Conservation (phyloP, 2,113 vertebrate genomes). For the Gasterosteus nipponicus region DNA sequence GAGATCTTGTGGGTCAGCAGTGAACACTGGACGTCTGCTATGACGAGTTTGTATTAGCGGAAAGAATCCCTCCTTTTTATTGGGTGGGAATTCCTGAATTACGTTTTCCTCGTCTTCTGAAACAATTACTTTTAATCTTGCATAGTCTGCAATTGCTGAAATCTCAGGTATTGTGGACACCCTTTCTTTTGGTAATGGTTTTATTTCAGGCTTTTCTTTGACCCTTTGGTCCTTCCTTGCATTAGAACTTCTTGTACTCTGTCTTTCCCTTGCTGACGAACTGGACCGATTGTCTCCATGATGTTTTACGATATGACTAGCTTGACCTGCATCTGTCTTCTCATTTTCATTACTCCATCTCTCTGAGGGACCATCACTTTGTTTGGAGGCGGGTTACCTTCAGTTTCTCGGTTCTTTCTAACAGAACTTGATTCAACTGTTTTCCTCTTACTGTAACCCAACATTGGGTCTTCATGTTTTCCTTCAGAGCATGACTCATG, state of each 20-base stretch:
- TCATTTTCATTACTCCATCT: slow-evolving; percentile 27
- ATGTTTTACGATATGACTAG: slow-evolving; percentile 37
- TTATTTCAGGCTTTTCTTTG: slow-evolving; percentile 52
- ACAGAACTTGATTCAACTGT: slow-evolving; percentile 34
- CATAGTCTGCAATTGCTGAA: slow-evolving; percentile 78
- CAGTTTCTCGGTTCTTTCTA: slow-evolving; percentile 32
- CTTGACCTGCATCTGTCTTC: slow-evolving; percentile 29
- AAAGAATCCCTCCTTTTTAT: slow-evolving; percentile 77
- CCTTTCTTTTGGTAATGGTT: slow-evolving; percentile 60
- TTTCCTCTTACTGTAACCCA: slow-evolving; percentile 47
- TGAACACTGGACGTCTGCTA: slow-evolving; percentile 72
- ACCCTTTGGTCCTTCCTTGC: slow-evolving; percentile 2
- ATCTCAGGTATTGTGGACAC: slow-evolving; percentile 69
- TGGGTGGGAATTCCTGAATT: slow-evolving; percentile 69
- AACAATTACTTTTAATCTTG: slow-evolving; percentile 78
- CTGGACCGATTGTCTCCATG: slow-evolving; percentile 20
- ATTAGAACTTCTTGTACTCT: slow-evolving; percentile 24
- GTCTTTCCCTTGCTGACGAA: slow-evolving; percentile 42
- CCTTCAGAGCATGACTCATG: slow-evolving; percentile 26
- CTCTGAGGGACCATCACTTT: slow-evolving; percentile 22
- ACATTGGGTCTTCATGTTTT: slow-evolving; percentile 29
- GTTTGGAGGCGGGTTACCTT: slow-evolving; percentile 48
- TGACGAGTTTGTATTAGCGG: slow-evolving; percentile 72
- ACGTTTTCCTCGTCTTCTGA: slow-evolving; percentile 58
- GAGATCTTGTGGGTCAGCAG: slow-evolving; percentile 45